phyloP scores from a whole-genome alignment of 1,140 invertebrate species.

The Armadillidium nasatum region DNA sequence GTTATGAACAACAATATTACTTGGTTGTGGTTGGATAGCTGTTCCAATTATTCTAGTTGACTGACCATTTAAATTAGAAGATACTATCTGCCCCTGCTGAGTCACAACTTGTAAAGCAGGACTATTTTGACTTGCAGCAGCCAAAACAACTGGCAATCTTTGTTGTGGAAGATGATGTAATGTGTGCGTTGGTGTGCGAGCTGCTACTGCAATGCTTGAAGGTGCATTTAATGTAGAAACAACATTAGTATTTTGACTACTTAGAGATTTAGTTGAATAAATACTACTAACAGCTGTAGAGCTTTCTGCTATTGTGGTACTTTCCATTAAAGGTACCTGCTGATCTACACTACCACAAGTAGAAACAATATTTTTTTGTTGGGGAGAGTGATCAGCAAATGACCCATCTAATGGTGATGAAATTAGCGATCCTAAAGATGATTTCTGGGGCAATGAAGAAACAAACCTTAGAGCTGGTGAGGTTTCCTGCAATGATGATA shows the following conservation, averaged over 20 bases:
- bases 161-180: constrained; percentile 4
- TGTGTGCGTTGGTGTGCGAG: neutral
- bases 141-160: neutral
- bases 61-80: constrained; percentile 4
- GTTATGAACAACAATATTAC: neutral
- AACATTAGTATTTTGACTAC: neutral
- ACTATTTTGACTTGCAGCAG: neutral
- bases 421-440: neutral
- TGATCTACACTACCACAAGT: too few relatives aligned
- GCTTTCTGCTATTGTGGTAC: neutral
- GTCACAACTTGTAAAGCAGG: neutral
- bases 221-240: neutral
- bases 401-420: neutral
- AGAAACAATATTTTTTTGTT: neutral
- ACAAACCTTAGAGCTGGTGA: neutral
- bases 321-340: too few relatives aligned
- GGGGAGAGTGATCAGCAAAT: neutral
- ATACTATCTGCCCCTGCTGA: neutral
- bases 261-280: neutral
- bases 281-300: neutral
- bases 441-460: neutral
- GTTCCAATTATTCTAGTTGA: constrained; percentile 6
- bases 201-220: neutral
- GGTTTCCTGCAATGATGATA: neutral
- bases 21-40: neutral